Evolutionary conservation across 2,113 vertebrate genomes (phyloP), one percentile per base, ranked within the genome.

Genomic region (Amblyornis subalaris): DNA sequence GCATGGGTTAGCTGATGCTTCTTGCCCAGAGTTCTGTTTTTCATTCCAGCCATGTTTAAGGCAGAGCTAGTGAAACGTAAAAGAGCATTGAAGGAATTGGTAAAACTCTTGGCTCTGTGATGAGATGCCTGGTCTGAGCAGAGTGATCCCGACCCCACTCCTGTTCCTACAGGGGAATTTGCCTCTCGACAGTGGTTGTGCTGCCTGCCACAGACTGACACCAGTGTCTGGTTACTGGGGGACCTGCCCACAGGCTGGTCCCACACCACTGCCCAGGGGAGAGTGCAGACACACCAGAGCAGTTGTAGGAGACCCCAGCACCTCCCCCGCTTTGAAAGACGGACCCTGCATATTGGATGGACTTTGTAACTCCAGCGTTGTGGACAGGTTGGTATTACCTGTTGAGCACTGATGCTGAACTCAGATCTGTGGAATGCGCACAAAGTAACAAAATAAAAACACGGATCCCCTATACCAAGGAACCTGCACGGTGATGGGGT

Each of bases 101-200:
- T 65, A 94, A 92, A 95, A 83, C 90, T 74, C 85, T 7, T 61
- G 88, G 61, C 60, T 84, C 86, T 74, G 74, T 64, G 95, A 35
- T 83, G 51, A 84, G 86, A n/a, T 51, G 80, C 55, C 72, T 62
- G 67, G 54, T 55, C 50, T 77, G 89, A 57, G 77, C 80, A 64
- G 80, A 60, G 72, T 62, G 76, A 69, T 86, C 69, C 73, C n/a
- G n/a, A n/a, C n/a, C n/a, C 66, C 38, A 3, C 13, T 78, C 17
- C 22, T 65, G 23, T 35, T 85, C 19, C 82, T 51, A 9, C 20
- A 40, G 85, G 36, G 35, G 73, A 81, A 60, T 21, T 15, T 44
- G 7, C 25, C 12, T 67, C 48, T 58, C 9, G 2, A 33, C 50
- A 20, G 40, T 5, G 13, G 66, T 2, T 22, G 50, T 69, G 71